Evolutionary conservation across 2,797 vertebrate genomes (phyloP), one percentile per base, ranked within the genome.

Genomic region (Sphaeramia orbicularis): DNA sequence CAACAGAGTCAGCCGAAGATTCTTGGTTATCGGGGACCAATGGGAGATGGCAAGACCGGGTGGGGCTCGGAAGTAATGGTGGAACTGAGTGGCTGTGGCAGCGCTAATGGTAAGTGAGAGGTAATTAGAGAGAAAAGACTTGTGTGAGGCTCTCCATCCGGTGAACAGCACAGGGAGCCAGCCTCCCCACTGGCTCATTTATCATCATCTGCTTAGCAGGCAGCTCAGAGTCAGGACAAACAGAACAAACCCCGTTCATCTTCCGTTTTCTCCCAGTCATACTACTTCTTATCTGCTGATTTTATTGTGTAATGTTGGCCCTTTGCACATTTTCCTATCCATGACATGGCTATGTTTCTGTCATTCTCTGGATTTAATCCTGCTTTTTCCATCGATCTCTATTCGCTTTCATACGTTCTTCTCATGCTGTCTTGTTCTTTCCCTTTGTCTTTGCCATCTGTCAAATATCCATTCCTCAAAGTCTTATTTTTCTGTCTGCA

Each of bases 161-260:
- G 80, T 52, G 70, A 86, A 65, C 81, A 71, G 92, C 85, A 81
- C 49, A 7, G 81, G 76, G 80, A 86, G 83, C 79, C 68, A 47
- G 83, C 83, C 86, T 84, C 60, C 81, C 84, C 78, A 54, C 80
- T 40, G 70, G 72, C 90, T 92, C 91, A 93, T 95, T 93, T 91
- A 94, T 95, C 92, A 93, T 95, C 91, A 94, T 94, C 92, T 92
- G 81, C 82, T 93, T 91, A 91, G 88, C 77, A 76, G 88, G 85
- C 82, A 45, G 84, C 78, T 86, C 76, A 37, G 85, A 88, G 87
- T 89, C 87, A 88, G 89, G 84, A 90, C 86, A 91, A 93, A 94
- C 91, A 91, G 81, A 89, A 80, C 81, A 72, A 83, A 62, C 84
- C 83, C 65, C 72, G 52, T 71, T 78, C 65, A 71, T 87, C 76